Evolutionary conservation across 2,888 invertebrate species (phyloP), one percentile per base, ranked within the genome.

Genomic region (Sycophila texana): DNA sequence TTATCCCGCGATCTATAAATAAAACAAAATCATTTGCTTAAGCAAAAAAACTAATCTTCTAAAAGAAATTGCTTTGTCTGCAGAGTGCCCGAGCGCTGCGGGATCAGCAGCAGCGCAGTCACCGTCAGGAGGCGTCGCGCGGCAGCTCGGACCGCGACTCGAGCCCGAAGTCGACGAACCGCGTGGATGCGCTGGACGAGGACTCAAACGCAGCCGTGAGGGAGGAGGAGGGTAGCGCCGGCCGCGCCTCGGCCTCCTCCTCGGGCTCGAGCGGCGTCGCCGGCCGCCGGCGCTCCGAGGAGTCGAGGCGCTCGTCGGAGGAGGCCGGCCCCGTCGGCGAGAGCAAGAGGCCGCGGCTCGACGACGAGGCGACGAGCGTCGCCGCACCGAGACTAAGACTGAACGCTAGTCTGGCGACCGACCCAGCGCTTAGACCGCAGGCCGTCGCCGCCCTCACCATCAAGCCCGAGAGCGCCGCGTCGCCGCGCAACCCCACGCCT

Each of bases 381-480:
- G 84, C 87, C 22, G 83, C 89, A 49, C 96, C 96, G 84, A 93
- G 95, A 86, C 92, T 96, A 86, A 93, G 96, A 83, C 92, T 96
- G 84, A 96, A 96, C 91, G 92, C 95, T 81, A 94, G 94, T 89
- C 93, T 96, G 83, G 96, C 96, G 73, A 96, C 96, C 57, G 96
- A 96, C 91, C 96, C 96, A 3, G 96, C 96, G 14, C 91, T 95
- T 26, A 94, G 94, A 83, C 94, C 95, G 49, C 93, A 93, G 84
- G 93, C 94, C 71, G 92, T 94, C 82, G 91, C 93, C 85, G 89
- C 90, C 67, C 88, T 90, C 74, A 89, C 89, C 30, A 86, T 90
- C 83, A 89, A 89, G 81, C 89, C 88, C 30, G 90, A 89, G 71
- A 88, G 85, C 75, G 83, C 87, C 51, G 87, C 88, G 57, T 88